Evolutionary conservation across 2,888 invertebrate species (phyloP).

Genomic region (Drosophila yooni): DNA sequence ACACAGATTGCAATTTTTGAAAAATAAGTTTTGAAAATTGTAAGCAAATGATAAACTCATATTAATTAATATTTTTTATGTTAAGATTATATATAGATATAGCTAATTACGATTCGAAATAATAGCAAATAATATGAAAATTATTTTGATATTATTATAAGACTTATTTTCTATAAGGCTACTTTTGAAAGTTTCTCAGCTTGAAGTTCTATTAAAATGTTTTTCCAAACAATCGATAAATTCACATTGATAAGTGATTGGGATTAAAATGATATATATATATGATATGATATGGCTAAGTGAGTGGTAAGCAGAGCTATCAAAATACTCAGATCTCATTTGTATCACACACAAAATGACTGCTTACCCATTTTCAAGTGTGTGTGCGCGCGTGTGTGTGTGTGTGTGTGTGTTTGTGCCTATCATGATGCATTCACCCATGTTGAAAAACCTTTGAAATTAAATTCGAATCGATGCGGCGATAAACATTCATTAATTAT

Average conservation of each 20-base stretch:
- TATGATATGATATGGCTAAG: conserved; percentile 27
- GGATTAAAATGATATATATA: conserved; percentile 10
- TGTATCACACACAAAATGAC: conserved; percentile 16
- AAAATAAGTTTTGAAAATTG: too few relatives aligned
- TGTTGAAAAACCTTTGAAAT: conserved; percentile 47
- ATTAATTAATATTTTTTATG: neutral
- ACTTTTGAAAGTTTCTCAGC: neutral
- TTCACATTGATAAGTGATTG: conserved; percentile 15
- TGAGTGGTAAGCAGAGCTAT: conserved; percentile 21
- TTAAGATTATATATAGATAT: neutral
- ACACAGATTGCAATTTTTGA: neutral
- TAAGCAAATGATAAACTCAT: neutral
- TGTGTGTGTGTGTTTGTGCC: conserved; percentile 19
- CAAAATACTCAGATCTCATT: conserved; percentile 17
- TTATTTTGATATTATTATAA: too few relatives aligned
- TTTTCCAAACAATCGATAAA: neutral
- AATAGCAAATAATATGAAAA: too few relatives aligned
- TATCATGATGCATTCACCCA: conserved; percentile 42
- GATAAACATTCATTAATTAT: conserved; percentile 79
- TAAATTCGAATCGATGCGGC: conserved; percentile 55
- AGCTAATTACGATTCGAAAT: neutral
- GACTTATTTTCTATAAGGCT: neutral
- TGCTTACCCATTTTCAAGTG: conserved; percentile 5
- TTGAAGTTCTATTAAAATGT: neutral
- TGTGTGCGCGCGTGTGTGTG: neutral